Conservation (phyloP, 2,797 vertebrate genomes). For the Myotis planiceps region DNA sequence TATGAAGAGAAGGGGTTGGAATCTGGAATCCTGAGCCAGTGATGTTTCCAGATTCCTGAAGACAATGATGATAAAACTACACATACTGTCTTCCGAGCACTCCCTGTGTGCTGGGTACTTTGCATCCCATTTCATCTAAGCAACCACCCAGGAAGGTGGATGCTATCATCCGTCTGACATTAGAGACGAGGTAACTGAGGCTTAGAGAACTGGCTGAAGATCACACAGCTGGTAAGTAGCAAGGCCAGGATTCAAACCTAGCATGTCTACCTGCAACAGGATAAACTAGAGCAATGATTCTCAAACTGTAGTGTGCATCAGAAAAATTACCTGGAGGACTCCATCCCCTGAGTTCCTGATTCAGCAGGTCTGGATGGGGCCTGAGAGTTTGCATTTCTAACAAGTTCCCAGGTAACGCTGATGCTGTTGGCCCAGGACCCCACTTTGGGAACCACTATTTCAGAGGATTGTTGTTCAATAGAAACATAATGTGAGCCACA, state of each 20-base stretch:
- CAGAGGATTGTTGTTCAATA: neutral
- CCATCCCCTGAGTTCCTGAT: neutral
- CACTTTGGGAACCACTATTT: neutral
- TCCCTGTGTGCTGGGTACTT: neutral
- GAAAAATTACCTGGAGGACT: neutral
- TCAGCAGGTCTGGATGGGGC: neutral
- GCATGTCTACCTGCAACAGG: neutral
- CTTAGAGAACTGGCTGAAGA: neutral
- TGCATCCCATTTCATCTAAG: neutral
- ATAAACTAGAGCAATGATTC: neutral
- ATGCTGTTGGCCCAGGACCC: neutral
- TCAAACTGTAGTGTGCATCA: neutral
- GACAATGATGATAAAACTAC: neutral
- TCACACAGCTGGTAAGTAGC: neutral
- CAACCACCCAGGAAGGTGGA: neutral
- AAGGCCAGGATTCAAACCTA: neutral
- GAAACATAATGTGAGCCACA: neutral
- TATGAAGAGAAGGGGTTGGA: neutral
- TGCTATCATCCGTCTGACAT: neutral
- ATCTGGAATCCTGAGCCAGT: neutral
- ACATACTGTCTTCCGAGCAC: neutral
- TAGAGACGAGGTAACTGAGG: neutral
- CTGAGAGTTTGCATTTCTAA: neutral
- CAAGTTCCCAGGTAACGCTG: neutral
- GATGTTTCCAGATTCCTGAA: neutral